A percentile compares a stretch with the other conserved stretches of the same genome.
Conservation (phyloP, 2,888 invertebrate genomes). For the Ichneumoninae sp. region DNA sequence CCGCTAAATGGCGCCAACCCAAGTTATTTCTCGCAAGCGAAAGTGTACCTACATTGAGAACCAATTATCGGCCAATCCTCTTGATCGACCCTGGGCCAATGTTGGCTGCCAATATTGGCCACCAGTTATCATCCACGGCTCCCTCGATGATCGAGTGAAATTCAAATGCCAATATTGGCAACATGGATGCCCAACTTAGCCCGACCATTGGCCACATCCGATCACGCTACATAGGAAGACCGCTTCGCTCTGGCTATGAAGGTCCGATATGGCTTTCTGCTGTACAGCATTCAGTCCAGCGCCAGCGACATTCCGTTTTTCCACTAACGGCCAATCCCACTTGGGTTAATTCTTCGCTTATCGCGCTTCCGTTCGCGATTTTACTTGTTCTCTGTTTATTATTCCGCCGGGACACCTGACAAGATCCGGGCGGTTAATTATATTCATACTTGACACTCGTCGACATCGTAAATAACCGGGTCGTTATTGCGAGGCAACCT, state of each 20-base stretch:
- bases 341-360: background rate
- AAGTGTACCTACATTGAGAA: too few relatives aligned
- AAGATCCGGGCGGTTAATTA: slow-evolving; percentile 53
- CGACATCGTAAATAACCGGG: slow-evolving; percentile 63
- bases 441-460: slow-evolving; percentile 51
- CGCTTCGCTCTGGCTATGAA: background rate
- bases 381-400: slow-evolving; percentile 9
- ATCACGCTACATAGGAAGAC: too few relatives aligned
- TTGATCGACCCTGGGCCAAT: too few relatives aligned
- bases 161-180: too few relatives aligned
- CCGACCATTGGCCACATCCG: too few relatives aligned
- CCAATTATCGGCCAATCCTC: too few relatives aligned
- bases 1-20: too few relatives aligned
- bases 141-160: background rate
- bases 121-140: too few relatives aligned
- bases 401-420: slow-evolving; percentile 10
- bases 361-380: background rate
- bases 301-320: background rate
- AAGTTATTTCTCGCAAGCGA: too few relatives aligned
- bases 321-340: background rate
- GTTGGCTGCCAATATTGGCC: too few relatives aligned
- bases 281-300: too few relatives aligned
- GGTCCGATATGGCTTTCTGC: background rate
- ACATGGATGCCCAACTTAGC: too few relatives aligned
- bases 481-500: slow-evolving; percentile 57